Percentiles rank a stretch among this genome's conserved stretches.
These are phyloP conservation scores for Cryptoprocta ferox DNA, from an alignment of 2,797 vertebrate species.

Conservation along the genomic window DNA sequence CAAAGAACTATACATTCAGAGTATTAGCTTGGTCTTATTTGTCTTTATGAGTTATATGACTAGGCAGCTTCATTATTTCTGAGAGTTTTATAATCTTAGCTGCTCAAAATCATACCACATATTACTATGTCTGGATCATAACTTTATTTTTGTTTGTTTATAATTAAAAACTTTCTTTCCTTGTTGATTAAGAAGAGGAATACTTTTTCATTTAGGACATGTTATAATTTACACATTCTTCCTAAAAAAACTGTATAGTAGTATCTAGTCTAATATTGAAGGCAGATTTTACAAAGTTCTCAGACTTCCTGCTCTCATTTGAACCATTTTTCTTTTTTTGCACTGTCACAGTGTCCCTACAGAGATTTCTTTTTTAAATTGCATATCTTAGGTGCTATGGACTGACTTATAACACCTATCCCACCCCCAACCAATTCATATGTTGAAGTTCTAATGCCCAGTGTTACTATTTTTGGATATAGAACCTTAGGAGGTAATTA, in stretches of 20 bases:
- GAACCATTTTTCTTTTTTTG: background rate
- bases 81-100: background rate
- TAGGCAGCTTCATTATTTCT: background rate
- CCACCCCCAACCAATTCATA: background rate
- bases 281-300: background rate
- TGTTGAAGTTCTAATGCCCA: background rate
- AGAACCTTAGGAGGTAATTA: background rate
- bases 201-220: background rate
- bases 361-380: background rate
- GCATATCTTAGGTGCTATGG: background rate
- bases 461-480: background rate
- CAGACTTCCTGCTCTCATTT: background rate
- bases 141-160: background rate
- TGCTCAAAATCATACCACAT: background rate
- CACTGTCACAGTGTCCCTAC: background rate
- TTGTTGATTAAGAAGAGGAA: background rate
- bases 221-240: background rate
- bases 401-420: no score
- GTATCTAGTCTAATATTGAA: background rate
- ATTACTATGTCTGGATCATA: background rate
- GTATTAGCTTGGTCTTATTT: background rate
- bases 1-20: background rate
- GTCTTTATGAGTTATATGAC: background rate
- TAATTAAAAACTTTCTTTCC: background rate
- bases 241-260: background rate